These are phyloP conservation scores for Mimachlamys varia DNA, from an alignment of 2,888 invertebrate species.

Conservation along the genomic window DNA sequence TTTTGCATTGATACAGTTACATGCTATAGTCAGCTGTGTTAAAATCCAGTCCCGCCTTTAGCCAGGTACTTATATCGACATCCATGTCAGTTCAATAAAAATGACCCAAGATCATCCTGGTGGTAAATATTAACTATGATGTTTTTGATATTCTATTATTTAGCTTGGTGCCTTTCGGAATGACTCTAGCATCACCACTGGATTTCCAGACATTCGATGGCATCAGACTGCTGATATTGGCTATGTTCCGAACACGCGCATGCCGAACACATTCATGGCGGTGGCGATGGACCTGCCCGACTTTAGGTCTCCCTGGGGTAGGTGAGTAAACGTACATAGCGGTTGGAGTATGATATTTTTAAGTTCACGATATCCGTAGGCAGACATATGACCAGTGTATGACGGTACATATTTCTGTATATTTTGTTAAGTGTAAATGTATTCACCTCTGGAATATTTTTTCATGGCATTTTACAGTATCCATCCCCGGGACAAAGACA, in stretches of 20 bases:
- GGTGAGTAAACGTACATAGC: conserved; percentile 50
- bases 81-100: no score
- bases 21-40: no score
- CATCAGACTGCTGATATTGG: conserved; percentile 76
- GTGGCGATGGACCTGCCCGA: conserved; percentile 75
- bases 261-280: conserved; percentile 74
- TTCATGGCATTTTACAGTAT: conserved; percentile 54
- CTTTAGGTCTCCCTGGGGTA: conserved; percentile 63
- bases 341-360: no score
- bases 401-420: no score
- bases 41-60: no score
- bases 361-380: no score
- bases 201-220: conserved; percentile 75
- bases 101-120: no score
- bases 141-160: no score
- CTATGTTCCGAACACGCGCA: conserved; percentile 69
- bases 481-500: conserved; percentile 71
- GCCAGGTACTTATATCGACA: no score
- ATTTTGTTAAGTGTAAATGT: neutral
- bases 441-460: neutral
- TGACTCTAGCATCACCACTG: conserved; percentile 53
- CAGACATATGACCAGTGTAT: no score
- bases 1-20: no score
- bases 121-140: no score
- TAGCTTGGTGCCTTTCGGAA: conserved; percentile 54